Percentiles rank a stretch among this genome's conserved stretches.
phyloP scores from a whole-genome alignment of 2,113 vertebrate genomes.

The Gorsachius goisagi region DNA sequence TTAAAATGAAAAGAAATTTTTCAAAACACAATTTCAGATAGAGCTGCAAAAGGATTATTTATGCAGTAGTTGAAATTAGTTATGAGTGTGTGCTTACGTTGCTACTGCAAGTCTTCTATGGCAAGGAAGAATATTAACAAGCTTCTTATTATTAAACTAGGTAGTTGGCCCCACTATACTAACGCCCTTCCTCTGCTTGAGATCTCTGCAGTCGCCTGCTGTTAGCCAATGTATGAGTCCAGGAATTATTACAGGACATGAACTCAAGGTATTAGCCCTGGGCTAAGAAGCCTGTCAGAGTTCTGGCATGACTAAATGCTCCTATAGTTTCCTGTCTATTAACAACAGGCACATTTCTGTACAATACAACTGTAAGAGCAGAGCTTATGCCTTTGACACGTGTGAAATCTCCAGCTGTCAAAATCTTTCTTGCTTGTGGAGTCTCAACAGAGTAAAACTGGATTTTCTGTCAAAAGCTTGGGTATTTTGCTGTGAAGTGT shows the following conservation, averaged over 20 bases:
- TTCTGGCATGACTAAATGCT: background rate
- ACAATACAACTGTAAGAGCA: background rate
- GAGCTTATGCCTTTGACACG: background rate
- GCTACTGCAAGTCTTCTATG: background rate
- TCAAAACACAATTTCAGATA: background rate
- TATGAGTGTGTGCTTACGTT: background rate
- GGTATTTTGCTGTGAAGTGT: background rate
- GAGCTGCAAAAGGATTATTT: background rate
- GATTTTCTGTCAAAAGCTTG: background rate
- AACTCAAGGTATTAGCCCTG: background rate
- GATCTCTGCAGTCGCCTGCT: background rate
- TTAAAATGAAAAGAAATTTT: background rate
- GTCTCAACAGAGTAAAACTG: background rate
- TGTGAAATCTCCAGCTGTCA: conserved; percentile 6
- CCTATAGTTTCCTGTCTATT: background rate
- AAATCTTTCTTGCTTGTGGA: background rate
- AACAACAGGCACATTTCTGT: background rate
- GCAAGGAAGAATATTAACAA: background rate
- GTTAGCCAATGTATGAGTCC: background rate
- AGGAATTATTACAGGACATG: background rate
- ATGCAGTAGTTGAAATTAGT: background rate
- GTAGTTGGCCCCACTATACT: background rate
- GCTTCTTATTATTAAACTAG: background rate
- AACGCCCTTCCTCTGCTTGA: background rate
- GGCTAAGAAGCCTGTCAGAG: background rate